Conservation (phyloP, 2,113 vertebrate species). For the Recurvirostra avosetta region DNA sequence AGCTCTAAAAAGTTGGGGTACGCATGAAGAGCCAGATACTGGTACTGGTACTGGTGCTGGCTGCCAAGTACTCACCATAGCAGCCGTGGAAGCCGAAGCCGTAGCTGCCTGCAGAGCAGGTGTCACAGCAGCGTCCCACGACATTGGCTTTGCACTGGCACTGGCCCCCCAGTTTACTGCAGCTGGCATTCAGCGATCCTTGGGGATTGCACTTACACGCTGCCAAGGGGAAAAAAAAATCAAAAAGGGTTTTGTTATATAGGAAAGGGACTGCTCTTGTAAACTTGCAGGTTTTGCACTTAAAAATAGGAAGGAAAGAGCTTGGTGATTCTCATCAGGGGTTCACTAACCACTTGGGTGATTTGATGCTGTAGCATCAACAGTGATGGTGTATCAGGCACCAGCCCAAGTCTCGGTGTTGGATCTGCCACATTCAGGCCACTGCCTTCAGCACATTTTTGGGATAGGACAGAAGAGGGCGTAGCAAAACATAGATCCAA, state of each 20-base stretch:
- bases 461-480: neutral
- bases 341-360: neutral
- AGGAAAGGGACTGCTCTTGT: neutral
- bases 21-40: neutral
- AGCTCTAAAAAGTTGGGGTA: neutral
- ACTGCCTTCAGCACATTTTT: neutral
- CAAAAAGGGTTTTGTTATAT: neutral
- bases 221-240: conserved; percentile 52
- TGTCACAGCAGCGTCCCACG: conserved; percentile 81
- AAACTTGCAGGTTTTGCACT: neutral
- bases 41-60: neutral
- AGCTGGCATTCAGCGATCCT: conserved; percentile 71
- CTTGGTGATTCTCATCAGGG: neutral
- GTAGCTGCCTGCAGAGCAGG: conserved; percentile 77
- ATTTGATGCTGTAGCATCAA: neutral
- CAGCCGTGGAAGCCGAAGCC: conserved; percentile 81
- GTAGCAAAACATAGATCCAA: neutral
- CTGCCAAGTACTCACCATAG: conserved; percentile 66
- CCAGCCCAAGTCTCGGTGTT: neutral
- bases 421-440: neutral
- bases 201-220: conserved; percentile 80
- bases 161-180: conserved; percentile 80
- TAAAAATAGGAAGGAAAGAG: neutral
- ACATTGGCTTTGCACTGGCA: conserved; percentile 83
- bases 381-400: neutral